phyloP scores from a whole-genome alignment of 2,888 invertebrate species.

The Stictocephala bisonia region DNA sequence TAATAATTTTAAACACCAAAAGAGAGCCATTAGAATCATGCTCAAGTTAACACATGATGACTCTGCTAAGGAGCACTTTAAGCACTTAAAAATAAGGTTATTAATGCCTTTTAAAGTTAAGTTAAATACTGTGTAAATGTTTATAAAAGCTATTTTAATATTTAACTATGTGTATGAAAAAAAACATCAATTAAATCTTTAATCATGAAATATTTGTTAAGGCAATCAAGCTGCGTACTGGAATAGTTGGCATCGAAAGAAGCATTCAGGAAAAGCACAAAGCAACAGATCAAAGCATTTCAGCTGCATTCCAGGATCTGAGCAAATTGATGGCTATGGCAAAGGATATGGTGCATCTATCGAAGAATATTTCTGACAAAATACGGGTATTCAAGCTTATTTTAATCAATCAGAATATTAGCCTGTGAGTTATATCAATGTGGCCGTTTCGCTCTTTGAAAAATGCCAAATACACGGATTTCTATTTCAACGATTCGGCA shows the following conservation, averaged over 20 bases:
- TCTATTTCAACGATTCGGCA: too few relatives aligned
- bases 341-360: slow-evolving; percentile 95
- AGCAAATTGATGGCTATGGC: slow-evolving; percentile 91
- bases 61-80: too few relatives aligned
- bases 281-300: slow-evolving; percentile 92
- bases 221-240: slow-evolving; percentile 78
- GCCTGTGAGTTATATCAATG: too few relatives aligned
- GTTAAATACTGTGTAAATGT: too few relatives aligned
- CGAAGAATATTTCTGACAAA: slow-evolving; percentile 91
- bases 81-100: too few relatives aligned
- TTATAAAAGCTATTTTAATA: not conserved
- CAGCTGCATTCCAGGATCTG: slow-evolving; percentile 94
- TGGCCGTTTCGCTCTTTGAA: too few relatives aligned
- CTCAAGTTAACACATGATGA: too few relatives aligned
- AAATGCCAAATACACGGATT: too few relatives aligned
- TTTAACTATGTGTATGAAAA: not conserved
- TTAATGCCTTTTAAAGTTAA: too few relatives aligned
- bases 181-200: not conserved
- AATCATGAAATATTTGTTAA: slow-evolving; percentile 25
- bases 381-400: slow-evolving; percentile 80
- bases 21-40: too few relatives aligned
- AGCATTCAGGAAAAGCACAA: slow-evolving; percentile 90
- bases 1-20: too few relatives aligned
- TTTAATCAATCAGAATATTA: too few relatives aligned
- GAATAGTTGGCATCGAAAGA: slow-evolving; percentile 96